These are phyloP conservation scores for Sminthopsis crassicaudata DNA, from an alignment of 2,113 vertebrate genomes.

Conservation along the genomic window DNA sequence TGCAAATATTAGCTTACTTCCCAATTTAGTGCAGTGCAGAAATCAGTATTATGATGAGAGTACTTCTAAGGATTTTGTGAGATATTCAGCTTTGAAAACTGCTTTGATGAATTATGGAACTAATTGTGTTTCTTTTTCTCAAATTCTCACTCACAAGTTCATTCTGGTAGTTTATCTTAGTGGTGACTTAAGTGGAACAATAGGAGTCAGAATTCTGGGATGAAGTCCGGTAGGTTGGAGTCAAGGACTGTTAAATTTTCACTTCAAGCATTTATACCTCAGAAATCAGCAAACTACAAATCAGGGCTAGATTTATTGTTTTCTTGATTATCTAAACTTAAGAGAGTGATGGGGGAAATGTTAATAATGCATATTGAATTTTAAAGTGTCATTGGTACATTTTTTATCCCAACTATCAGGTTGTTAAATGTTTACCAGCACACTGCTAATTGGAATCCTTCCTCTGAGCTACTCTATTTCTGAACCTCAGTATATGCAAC, in stretches of 20 bases:
- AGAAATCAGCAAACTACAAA: background rate
- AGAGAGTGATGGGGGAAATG: background rate
- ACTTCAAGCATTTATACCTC: background rate
- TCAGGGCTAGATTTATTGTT: background rate
- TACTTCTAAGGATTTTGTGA: conserved; percentile 25
- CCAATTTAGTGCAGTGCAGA: background rate
- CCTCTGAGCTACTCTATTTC: background rate
- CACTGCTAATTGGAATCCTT: background rate
- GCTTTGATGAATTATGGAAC: conserved; percentile 23
- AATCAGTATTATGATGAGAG: background rate
- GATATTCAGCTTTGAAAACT: conserved; percentile 20
- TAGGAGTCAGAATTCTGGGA: background rate
- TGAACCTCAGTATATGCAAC: background rate
- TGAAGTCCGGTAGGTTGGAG: background rate
- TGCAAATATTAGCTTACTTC: conserved; percentile 39
- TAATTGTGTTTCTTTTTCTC: background rate
- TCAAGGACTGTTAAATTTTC: background rate
- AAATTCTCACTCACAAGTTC: background rate
- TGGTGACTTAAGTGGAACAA: background rate
- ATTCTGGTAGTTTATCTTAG: background rate
- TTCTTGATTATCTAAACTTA: background rate
- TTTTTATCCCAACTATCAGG: background rate
- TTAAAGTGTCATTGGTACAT: background rate
- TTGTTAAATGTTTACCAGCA: background rate
- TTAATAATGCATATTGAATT: background rate